Base-by-base conservation (phyloP, 1,140 invertebrate genomes). In the Atta texana region DNA sequence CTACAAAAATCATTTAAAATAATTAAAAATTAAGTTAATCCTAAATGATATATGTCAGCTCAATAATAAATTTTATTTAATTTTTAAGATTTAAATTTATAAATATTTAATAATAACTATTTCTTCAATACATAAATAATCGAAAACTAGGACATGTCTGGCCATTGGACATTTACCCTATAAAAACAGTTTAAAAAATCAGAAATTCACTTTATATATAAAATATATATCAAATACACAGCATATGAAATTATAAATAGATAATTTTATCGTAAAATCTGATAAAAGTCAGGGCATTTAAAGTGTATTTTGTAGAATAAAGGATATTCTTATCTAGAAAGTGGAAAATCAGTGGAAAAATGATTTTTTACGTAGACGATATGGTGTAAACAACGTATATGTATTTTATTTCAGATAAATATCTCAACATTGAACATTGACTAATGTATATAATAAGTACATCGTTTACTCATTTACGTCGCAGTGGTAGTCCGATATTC, bases 391-490 rank as follows among this genome's bases (percentile, higher is more conserved):
- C 91, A 93, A 94, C 91, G 91, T 93, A 92, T 93, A 93, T 93
- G 93, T 89, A 92, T 94, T 94, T 93, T 93, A 93, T 93, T 94
- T 92, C 88, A 89, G 90, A 92, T 92, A 92, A 93, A 93, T 93
- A 93, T 93, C 90, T 93, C 92, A 94, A 94, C 92, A 93, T 93
- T 93, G 90, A 94, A 94, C 93, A 93, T 93, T 93, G 91, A 94
- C 93, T 94, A 94, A 93, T 91, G 82, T 89, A 87, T 90, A 92
- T 89, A 81, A 89, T 89, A 87, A 69, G 82, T 90, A 89, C 86
- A 75, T 93, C 90, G 90, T 92, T 91, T 91, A 88, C 87, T 87
- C 78, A 81, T 87, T 89, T 88, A 88, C 64, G 24, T 89, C 78
- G 64, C 71, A 61, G 63, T 85, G 66, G 71, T 88, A 87, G 24